Evolutionary conservation across 2,113 vertebrate genomes (phyloP), one percentile per base, ranked within the genome.

Genomic region (Perognathus longimembris): DNA sequence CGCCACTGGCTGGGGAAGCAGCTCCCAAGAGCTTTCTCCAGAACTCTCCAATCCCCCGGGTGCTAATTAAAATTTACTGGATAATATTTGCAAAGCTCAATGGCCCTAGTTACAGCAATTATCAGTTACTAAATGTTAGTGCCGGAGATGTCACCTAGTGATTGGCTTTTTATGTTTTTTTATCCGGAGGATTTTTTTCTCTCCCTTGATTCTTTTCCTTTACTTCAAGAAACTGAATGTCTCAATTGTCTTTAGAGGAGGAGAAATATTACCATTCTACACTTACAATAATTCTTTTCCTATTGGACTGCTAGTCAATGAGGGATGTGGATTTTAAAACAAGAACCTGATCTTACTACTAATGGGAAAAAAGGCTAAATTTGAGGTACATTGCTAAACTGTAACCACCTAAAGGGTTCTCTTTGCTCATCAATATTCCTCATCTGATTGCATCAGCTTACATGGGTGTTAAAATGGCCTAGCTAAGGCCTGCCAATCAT

Each of bases 61-160:
- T 98, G 95, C 97, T 98, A 98, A 98, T 98, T 98, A 98, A 98
- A 98, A 98, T 98, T 98, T 98, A 97, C 97, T 97, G 96, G 97
- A 95, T 98, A 97, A 97, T 98, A 97, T 98, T 98, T 98, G 96
- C 97, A 97, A 97, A 97, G 95, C 97, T 98, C 97, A 97, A 91
- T 98, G 97, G 97, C 95, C 97, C 97, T 97, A 97, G 98, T 98
- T 98, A 97, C 57, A 97, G 96, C 96, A 98, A 98, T 98, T 98
- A 98, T 96, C 97, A 97, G 97, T 97, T 98, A 98, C 97, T 98
- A 98, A 98, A 98, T 97, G 96, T 97, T 98, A 97, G 95, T 96
- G 95, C 94, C 71, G 92, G 86, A 92, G 94, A 97, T 97, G 91
- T 95, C 94, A 98, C 95, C 97, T 97, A 87, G 97, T 96, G 97